phyloP scores from a whole-genome alignment of 2,113 vertebrate species.

The Oncorhynchus keta region DNA sequence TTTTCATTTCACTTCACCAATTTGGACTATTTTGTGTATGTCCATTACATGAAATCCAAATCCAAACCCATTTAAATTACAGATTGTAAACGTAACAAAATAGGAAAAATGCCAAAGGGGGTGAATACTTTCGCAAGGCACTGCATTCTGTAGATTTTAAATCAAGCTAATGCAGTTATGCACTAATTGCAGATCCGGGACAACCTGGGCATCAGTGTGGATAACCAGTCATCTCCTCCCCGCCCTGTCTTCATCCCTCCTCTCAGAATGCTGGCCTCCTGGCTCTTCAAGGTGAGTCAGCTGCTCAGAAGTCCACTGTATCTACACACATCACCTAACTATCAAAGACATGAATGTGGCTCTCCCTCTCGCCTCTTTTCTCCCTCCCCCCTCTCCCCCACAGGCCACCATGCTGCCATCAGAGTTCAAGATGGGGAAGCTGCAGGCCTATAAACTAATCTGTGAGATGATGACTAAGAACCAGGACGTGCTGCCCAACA shows the following conservation, averaged over 20 bases:
- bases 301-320: not conserved
- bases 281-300: constrained; percentile 89
- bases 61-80: no score
- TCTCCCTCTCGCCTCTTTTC: not conserved
- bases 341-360: not conserved
- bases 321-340: not conserved
- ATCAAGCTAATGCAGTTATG: no score
- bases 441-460: constrained; percentile 92
- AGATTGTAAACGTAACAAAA: no score
- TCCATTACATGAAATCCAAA: no score
- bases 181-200: constrained; percentile 85
- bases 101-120: no score
- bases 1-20: no score
- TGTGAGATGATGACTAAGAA: constrained; percentile 98
- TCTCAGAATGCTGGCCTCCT: constrained; percentile 95
- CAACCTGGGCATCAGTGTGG: constrained; percentile 91
- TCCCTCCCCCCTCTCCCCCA: constrained; percentile 9
- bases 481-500: constrained; percentile 93
- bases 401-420: constrained; percentile 88
- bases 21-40: no score
- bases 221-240: constrained; percentile 90
- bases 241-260: constrained; percentile 90
- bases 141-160: no score
- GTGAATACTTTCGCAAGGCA: no score
- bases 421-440: constrained; percentile 92